These are phyloP conservation scores for Volucella bombylans DNA, from an alignment of 2,888 invertebrate species.

Conservation along the genomic window DNA sequence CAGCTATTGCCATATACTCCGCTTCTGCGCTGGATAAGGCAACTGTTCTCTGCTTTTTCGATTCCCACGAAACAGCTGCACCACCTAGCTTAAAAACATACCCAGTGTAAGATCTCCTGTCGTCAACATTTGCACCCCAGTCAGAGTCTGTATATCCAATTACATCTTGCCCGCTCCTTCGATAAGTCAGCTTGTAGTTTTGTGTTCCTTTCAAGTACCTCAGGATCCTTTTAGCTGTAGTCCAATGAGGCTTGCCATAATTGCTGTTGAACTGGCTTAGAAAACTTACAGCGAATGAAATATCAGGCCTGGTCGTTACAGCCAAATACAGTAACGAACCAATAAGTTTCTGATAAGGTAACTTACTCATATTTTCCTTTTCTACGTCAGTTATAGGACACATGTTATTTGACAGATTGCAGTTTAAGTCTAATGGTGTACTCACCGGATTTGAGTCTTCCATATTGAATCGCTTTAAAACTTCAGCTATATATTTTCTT, in stretches of 20 bases:
- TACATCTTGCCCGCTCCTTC: conserved; percentile 9
- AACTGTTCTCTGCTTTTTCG: conserved; percentile 10
- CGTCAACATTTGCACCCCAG: conserved; percentile 18
- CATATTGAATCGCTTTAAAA: conserved; percentile 13
- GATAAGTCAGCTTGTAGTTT: conserved; percentile 5
- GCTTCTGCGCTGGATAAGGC: conserved; percentile 12
- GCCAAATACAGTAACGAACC: conserved; percentile 41
- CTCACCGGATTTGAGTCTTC: background rate
- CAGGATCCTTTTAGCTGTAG: conserved; percentile 17
- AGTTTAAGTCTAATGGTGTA: conserved; percentile 24
- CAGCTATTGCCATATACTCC: conserved; percentile 21
- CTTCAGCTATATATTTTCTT: conserved; percentile 1
- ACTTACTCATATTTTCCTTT: conserved; percentile 3
- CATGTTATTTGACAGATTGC: conserved; percentile 8
- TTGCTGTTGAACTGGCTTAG: conserved; percentile 32
- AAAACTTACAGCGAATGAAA: conserved; percentile 16
- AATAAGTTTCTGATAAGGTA: conserved; percentile 24
- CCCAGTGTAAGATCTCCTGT: conserved; percentile 19
- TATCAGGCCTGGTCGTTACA: conserved; percentile 37
- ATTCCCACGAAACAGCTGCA: conserved; percentile 5
- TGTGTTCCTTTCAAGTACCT: conserved; percentile 16
- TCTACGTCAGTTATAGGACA: background rate
- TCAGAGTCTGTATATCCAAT: conserved; percentile 7
- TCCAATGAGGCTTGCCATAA: conserved; percentile 25
- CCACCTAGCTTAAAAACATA: conserved; percentile 13